Evolutionary conservation across 2,888 invertebrate species (phyloP).

Genomic region (Lamellibrachia columna): DNA sequence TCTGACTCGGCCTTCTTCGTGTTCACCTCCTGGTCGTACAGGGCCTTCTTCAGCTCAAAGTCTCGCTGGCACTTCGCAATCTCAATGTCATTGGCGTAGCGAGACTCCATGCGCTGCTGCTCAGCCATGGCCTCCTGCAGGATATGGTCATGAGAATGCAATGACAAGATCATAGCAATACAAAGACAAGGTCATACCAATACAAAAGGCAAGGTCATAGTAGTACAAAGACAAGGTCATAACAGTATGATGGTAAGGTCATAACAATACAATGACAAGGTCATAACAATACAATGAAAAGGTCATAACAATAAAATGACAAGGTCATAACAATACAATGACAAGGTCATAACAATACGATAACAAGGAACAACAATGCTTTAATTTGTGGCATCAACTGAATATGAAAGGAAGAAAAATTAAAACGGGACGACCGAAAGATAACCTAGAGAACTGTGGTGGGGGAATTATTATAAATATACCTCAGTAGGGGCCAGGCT

Average conservation of each 20-base stretch:
- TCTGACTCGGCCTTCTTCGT: constrained; percentile 76
- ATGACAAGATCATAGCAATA: no score
- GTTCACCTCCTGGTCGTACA: constrained; percentile 96
- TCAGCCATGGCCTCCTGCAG: constrained; percentile 91
- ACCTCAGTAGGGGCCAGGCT: no score
- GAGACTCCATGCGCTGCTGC: constrained; percentile 93
- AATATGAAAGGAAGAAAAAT: no score
- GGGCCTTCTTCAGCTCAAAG: constrained; percentile 95
- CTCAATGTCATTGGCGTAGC: constrained; percentile 94
- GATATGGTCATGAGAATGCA: background rate
- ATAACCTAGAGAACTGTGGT: no score
- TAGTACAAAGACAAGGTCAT: background rate
- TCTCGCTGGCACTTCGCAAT: constrained; percentile 96
- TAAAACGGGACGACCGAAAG: no score
- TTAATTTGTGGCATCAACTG: background rate
- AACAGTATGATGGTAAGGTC: no score
- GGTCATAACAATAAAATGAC: background rate
- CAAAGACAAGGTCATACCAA: no score
- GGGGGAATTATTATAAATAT: no score
- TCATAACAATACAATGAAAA: background rate
- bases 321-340: background rate
- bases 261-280: background rate
- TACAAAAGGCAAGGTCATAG: no score
- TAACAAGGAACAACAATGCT: background rate
- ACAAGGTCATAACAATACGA: background rate